Base-by-base conservation (phyloP, 2,797 vertebrate genomes). In the Tangara arthus region DNA sequence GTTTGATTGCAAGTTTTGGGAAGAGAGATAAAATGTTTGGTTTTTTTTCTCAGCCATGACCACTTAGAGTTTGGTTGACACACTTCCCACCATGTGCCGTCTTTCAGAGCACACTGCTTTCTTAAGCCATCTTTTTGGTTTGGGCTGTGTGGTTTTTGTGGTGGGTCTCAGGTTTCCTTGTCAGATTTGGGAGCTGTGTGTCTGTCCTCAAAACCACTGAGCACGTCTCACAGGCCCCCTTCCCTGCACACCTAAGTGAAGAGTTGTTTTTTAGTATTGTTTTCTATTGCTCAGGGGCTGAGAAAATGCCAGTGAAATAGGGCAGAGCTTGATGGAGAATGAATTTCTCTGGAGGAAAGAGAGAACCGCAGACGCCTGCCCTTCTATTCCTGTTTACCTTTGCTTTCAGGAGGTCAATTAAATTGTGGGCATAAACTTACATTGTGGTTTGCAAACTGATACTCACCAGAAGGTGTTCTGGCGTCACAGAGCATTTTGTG, bases 371-470 rank as follows among this genome's bases (percentile, higher is more conserved):
- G 91, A 82, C 1, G 50, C 66, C 90, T 65, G 66, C 82, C 80
- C 80, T 93, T 86, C 82, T 83, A 84, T 90, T 91, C 91, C 88
- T 94, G 90, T 94, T 96, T 96, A 96, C 80, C 90, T 96, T 94
- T 90, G 93, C 82, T 95, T 96, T 94, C 80, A 90, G 93, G 91
- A 95, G 87, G 87, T 95, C 94, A 94, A 17, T 37, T 93, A 82
- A 96, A 94, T 90, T 93, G 96, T 82, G 91, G 85, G 82, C 93
- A 96, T 94, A 94, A 94, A 93, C 93, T 93, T 94, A 93, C 63
- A 71, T 34, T 82, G 93, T 0, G 50, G 91, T 95, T 94, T 96
- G 96, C 93, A 96, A 96, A 72, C 65, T 86, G 95, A 95, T 95
- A 93, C 82, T 93, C 91, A 93, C 90, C 79, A 93, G 87, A 94